Conservation (phyloP, 1,140 invertebrate genomes). For the Nasonia vitripennis region DNA sequence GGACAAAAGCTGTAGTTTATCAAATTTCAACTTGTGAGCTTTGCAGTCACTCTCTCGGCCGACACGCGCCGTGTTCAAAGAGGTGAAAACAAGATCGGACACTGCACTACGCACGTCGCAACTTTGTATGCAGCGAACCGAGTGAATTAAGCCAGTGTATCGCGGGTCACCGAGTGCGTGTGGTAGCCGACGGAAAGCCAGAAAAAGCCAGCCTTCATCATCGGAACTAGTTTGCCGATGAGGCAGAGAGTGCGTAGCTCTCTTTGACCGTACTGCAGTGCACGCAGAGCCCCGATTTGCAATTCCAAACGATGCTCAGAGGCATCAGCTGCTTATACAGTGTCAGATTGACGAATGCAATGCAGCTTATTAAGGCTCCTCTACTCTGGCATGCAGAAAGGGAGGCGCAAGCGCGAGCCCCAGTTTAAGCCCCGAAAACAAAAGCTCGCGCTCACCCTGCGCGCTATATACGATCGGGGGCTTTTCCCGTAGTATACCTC, state of each 20-base stretch:
- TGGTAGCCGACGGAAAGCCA: not conserved
- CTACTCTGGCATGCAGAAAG: too few relatives aligned
- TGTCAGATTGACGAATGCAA: not conserved
- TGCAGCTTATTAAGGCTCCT: constrained; percentile 23
- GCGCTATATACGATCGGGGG: too few relatives aligned
- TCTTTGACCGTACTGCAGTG: not conserved
- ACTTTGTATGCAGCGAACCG: too few relatives aligned
- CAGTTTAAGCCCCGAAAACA: not conserved
- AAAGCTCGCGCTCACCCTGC: not conserved
- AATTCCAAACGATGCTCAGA: not conserved
- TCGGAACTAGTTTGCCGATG: not conserved
- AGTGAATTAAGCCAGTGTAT: not conserved
- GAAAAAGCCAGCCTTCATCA: not conserved
- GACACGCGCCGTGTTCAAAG: not conserved
- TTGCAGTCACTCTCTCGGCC: too few relatives aligned
- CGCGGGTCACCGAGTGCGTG: too few relatives aligned
- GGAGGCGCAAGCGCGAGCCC: not conserved
- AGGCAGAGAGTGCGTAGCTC: not conserved
- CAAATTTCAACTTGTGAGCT: not conserved
- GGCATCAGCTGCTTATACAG: not conserved
- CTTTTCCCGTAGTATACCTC: too few relatives aligned
- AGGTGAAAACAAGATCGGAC: not conserved
- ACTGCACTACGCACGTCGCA: not conserved
- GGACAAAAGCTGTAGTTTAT: too few relatives aligned
- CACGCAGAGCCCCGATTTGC: not conserved